Conservation (phyloP, 2,888 invertebrate species). For the Agyllia agylla region DNA sequence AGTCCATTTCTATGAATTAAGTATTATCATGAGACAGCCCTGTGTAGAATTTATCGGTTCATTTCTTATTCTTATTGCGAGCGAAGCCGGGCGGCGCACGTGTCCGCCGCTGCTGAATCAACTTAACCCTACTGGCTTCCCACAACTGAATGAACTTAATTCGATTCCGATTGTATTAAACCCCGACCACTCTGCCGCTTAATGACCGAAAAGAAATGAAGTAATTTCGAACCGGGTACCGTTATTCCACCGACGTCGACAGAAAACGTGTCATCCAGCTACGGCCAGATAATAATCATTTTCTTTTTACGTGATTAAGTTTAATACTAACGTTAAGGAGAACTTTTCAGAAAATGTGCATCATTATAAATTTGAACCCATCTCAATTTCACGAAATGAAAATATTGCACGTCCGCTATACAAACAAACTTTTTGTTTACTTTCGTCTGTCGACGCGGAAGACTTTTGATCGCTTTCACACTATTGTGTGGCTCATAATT, state of each 20-base stretch:
- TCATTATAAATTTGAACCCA: conserved; percentile 15
- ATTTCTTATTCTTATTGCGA: conserved; percentile 85
- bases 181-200: conserved; percentile 86
- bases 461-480: conserved; percentile 51
- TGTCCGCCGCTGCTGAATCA: conserved; percentile 87
- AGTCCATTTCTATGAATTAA: conserved; percentile 66
- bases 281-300: conserved; percentile 7
- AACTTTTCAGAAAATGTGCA: conserved; percentile 3
- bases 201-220: conserved; percentile 85
- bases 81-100: conserved; percentile 82
- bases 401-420: conserved; percentile 35
- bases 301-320: not conserved
- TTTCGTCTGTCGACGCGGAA: conserved; percentile 33
- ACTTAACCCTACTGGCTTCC: conserved; percentile 83
- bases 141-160: conserved; percentile 89
- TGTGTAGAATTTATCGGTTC: conserved; percentile 82
- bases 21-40: conserved; percentile 75
- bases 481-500: conserved; percentile 43
- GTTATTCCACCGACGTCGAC: conserved; percentile 32
- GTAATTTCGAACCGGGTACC: conserved; percentile 32
- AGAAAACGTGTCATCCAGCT: conserved; percentile 11
- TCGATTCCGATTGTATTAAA: conserved; percentile 89
- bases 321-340: not conserved
- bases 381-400: conserved; percentile 31
- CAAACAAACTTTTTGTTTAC: conserved; percentile 40